Base-by-base conservation (phyloP, 2,888 invertebrate species). In the Plebejus melissa region DNA sequence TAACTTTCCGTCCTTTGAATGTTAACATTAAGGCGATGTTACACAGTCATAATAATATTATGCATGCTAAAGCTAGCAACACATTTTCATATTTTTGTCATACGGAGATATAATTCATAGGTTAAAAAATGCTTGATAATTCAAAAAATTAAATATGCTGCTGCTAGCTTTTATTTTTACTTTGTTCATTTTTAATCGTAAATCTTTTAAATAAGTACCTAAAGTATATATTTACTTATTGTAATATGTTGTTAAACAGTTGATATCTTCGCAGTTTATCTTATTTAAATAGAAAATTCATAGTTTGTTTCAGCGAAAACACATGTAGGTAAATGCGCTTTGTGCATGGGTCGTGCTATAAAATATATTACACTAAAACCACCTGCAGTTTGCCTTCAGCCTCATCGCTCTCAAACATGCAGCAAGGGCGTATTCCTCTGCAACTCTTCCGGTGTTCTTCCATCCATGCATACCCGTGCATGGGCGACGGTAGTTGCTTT, bases 1-100 rank as follows among this genome's bases (percentile, higher is more conserved):
- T 88, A 88, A 82, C 88, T 90, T 90, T 75, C 90, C 90, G 83
- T 82, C 86, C 83, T 85, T 86, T 84, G 82, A 50, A 72, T 72
- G 72, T 72, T 72, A 72, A 50, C 72, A 72, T 72, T 72, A 72
- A 32, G 72, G 28, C 16, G 72, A 54, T 32, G 54, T 16, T 50
- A 50, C 72, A 72, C 16, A 11, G 16, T 4, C 11, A 9, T 3
- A 50, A 4, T 41, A 22, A 22, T 22, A 22, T 22, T 22, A 46
- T 54, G 54, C 54, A 50, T 13, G 50, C 50, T 41, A 41, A 7
- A 41, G 2, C 11, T 32, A 32, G 32, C 32, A 32, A 32, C 32
- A 32, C 32, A 22, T 22, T 22, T 22, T 22, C 22, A 22, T 22
- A 22, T 22, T 22, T 22, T 22, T 22, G 22, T 41, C 41, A 41